phyloP scores from a whole-genome alignment of 2,797 vertebrate genomes.

The Bradypodion pumilum region DNA sequence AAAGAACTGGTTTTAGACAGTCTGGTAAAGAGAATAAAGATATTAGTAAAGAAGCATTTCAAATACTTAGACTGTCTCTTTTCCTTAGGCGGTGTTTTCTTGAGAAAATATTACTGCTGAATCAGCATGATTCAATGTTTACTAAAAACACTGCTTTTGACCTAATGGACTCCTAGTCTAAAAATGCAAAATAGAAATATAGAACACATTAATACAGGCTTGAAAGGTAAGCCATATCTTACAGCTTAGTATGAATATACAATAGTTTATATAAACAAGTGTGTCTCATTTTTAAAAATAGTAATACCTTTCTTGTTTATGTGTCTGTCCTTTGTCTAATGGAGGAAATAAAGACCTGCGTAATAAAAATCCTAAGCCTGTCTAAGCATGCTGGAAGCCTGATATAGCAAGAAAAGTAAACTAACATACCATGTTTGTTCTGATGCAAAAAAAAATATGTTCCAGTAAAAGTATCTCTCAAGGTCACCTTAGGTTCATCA shows the following conservation, averaged over 20 bases:
- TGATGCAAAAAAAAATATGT: conserved; percentile 36
- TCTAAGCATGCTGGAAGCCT: conserved; percentile 55
- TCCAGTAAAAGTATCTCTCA: conserved; percentile 53
- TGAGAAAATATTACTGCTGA: neutral
- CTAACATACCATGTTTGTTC: conserved; percentile 47
- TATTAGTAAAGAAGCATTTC: neutral
- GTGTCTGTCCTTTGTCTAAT: conserved; percentile 42
- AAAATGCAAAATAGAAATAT: conserved; percentile 27
- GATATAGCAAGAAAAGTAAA: conserved; percentile 43
- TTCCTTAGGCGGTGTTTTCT: neutral
- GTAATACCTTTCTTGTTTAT: conserved; percentile 33
- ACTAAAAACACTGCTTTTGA: conserved; percentile 15
- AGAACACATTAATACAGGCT: neutral
- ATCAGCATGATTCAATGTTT: neutral
- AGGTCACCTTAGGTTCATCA: conserved; percentile 55
- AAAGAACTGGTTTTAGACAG: conserved; percentile 18
- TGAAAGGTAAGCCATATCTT: conserved; percentile 19
- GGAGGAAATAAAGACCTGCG: conserved; percentile 41
- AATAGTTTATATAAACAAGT: conserved; percentile 7
- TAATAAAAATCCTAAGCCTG: conserved; percentile 39
- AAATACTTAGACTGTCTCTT: neutral
- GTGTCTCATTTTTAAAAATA: conserved; percentile 47
- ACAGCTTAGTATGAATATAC: conserved; percentile 31
- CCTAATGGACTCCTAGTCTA: neutral
- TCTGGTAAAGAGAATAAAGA: neutral